A percentile compares a stretch with the other conserved stretches of the same genome.
phyloP scores from a whole-genome alignment of 2,113 vertebrate genomes.

The Heloderma charlesbogerti region DNA sequence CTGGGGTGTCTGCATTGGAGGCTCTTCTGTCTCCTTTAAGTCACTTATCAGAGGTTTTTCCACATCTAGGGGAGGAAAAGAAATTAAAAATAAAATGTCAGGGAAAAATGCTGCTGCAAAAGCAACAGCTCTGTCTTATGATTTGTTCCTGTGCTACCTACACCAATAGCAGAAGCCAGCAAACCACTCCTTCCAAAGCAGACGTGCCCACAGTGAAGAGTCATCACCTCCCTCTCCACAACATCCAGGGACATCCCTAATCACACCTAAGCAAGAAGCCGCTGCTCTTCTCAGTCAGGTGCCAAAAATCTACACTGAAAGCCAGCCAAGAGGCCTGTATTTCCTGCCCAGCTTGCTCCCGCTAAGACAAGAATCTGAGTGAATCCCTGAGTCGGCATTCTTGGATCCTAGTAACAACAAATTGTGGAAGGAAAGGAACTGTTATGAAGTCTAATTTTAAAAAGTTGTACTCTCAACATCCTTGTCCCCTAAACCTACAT shows the following conservation, averaged over 20 bases:
- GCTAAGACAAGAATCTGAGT: conserved; percentile 55
- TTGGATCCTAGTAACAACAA: conserved; percentile 59
- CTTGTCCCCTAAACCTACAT: not conserved
- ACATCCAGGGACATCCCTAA: conserved; percentile 49
- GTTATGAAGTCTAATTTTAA: not conserved
- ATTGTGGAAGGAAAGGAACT: conserved; percentile 50
- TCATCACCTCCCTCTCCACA: conserved; percentile 44
- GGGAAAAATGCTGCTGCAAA: not conserved
- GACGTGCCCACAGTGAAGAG: not conserved
- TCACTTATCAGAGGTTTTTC: conserved; percentile 82
- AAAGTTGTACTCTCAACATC: not conserved
- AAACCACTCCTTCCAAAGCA: conserved; percentile 8
- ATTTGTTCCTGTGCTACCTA: not conserved
- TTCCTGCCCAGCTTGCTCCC: conserved; percentile 69
- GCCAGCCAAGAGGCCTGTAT: conserved; percentile 55
- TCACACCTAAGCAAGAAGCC: conserved; percentile 41
- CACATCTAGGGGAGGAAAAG: conserved; percentile 76
- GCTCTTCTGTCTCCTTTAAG: conserved; percentile 70
- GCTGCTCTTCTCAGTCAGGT: conserved; percentile 3
- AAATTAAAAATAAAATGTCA: conserved; percentile 3
- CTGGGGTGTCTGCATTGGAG: conserved; percentile 85
- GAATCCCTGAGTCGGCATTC: conserved; percentile 54
- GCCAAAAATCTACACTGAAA: conserved; percentile 41
- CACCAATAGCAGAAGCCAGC: conserved; percentile 30
- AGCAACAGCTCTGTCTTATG: conserved; percentile 12